Percentiles rank a stretch among this genome's conserved stretches.
phyloP scores from a whole-genome alignment of 2,888 invertebrate species.

The Eristalinus aeneus region DNA sequence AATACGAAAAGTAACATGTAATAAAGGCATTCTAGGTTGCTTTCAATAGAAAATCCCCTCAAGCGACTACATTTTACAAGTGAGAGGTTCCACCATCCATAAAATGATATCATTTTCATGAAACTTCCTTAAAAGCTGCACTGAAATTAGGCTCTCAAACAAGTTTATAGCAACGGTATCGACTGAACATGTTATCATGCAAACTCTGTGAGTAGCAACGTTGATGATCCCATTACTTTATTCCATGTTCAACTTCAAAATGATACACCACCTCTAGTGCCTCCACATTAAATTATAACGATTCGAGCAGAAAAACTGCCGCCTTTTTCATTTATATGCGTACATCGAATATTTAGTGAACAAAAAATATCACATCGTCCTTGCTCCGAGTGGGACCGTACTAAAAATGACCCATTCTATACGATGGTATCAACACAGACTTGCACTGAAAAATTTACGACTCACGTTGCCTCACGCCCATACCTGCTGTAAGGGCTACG shows the following conservation, averaged over 20 bases:
- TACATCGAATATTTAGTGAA: not conserved
- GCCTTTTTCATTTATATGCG: not conserved
- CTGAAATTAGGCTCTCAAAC: not conserved
- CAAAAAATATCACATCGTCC: not conserved
- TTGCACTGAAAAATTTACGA: constrained; percentile 10
- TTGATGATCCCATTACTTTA: not conserved
- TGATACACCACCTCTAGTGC: too few species aligned
- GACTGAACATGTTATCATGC: not conserved
- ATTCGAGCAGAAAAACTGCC: not conserved
- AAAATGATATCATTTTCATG: too few species aligned
- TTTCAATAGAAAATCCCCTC: too few species aligned
- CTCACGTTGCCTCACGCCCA: not conserved
- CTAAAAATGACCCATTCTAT: not conserved
- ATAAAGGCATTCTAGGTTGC: too few species aligned
- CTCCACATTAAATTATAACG: not conserved
- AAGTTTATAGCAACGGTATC: not conserved
- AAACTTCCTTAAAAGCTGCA: not conserved
- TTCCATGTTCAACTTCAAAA: not conserved
- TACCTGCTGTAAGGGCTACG: not conserved
- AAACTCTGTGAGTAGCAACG: not conserved
- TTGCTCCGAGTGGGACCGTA: not conserved
- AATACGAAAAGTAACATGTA: too few species aligned
- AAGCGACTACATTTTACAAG: too few species aligned
- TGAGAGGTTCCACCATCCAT: too few species aligned
- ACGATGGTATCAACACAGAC: not conserved